phyloP scores from a whole-genome alignment of 2,888 invertebrate genomes.

The Sarcophaga carnaria region DNA sequence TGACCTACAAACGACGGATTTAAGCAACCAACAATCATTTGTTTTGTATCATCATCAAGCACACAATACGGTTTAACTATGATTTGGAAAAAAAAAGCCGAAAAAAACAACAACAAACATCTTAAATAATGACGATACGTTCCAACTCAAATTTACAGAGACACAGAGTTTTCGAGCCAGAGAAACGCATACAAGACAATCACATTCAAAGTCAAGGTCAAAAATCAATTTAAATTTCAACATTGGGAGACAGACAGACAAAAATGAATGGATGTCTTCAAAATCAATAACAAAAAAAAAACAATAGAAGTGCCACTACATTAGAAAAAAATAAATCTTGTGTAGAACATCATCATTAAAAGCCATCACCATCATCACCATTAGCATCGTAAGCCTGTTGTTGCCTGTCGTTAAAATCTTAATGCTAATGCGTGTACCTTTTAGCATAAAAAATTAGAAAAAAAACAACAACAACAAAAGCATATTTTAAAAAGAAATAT shows the following conservation, averaged over 20 bases:
- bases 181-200: neutral
- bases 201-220: conserved; percentile 58
- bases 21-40: conserved; percentile 7
- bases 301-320: neutral
- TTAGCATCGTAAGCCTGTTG: neutral
- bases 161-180: neutral
- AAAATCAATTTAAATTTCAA: neutral
- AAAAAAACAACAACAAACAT: conserved; percentile 3
- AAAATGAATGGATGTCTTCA: neutral
- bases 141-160: too few relatives aligned
- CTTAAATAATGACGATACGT: neutral
- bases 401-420: neutral
- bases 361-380: neutral
- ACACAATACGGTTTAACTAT: conserved; percentile 6
- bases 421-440: too few relatives aligned
- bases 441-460: neutral
- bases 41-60: neutral
- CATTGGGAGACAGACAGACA: neutral
- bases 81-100: neutral
- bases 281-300: neutral
- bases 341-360: neutral
- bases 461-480: neutral
- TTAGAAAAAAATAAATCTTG: neutral
- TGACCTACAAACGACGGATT: conserved; percentile 44
- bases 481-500: too few relatives aligned